Evolutionary conservation across 1,140 invertebrate species (phyloP).

Genomic region (Drosophila nigromelanica): DNA sequence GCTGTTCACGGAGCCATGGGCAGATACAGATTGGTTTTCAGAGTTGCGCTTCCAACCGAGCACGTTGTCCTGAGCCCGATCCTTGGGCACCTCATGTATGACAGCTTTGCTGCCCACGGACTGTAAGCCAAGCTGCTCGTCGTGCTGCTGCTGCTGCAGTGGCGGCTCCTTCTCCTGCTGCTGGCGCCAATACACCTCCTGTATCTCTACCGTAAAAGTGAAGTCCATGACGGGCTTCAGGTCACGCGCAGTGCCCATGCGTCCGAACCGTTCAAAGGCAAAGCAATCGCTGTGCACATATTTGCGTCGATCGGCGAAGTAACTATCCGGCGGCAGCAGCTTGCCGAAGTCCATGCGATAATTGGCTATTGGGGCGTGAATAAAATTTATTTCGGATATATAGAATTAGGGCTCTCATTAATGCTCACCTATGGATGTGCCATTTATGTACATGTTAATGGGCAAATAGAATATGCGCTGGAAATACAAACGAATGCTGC

Average conservation of each 20-base stretch:
- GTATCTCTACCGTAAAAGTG: conserved; percentile 59
- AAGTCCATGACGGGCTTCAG: conserved; percentile 66
- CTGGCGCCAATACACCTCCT: conserved; percentile 37
- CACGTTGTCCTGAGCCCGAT: conserved; percentile 8
- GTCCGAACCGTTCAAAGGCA: conserved; percentile 62
- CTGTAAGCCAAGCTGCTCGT: conserved; percentile 3
- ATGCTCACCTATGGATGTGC: conserved; percentile 56
- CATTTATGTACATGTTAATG: conserved; percentile 72
- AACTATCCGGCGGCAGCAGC: conserved; percentile 58
- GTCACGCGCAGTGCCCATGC: conserved; percentile 48
- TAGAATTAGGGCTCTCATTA: no score
- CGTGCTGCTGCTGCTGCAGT: background rate
- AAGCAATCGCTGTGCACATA: conserved; percentile 48
- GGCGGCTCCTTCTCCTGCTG: conserved; percentile 10
- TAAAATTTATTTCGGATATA: background rate
- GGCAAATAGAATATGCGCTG: conserved; percentile 77
- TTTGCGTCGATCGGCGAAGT: conserved; percentile 35
- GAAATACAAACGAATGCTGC: conserved; percentile 67
- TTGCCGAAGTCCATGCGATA: conserved; percentile 71
- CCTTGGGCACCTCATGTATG: conserved; percentile 34
- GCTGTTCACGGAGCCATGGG: conserved; percentile 19
- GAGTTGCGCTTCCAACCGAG: background rate
- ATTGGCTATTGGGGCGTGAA: conserved; percentile 40
- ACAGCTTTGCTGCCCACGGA: conserved; percentile 23
- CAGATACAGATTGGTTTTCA: background rate